A percentile compares a stretch with the other conserved stretches of the same genome.
phyloP scores from a whole-genome alignment of 1,140 invertebrate genomes.

The Cydia splendana region DNA sequence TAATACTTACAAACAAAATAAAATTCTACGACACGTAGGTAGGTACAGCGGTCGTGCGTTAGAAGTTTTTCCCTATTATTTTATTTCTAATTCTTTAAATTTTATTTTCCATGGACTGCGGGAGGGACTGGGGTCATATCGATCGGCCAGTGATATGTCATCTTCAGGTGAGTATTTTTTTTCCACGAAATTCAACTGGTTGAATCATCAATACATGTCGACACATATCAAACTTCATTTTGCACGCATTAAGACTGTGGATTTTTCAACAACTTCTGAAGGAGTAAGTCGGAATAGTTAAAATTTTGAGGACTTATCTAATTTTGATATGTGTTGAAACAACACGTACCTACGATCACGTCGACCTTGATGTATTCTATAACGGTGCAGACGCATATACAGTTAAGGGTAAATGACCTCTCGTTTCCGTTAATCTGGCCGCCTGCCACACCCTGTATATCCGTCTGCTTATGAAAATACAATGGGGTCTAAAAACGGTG shows the following conservation, averaged over 20 bases:
- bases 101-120: constrained; percentile 53
- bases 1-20: background rate
- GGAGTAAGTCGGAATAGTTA: too few species aligned
- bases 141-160: constrained; percentile 42
- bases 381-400: background rate
- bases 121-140: constrained; percentile 41
- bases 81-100: constrained; percentile 51
- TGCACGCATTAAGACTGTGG: too few species aligned
- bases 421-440: background rate
- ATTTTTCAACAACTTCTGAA: too few species aligned
- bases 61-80: constrained; percentile 32
- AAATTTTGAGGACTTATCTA: background rate
- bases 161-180: constrained; percentile 44
- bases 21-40: background rate
- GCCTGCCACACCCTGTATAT: background rate
- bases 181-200: background rate
- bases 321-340: constrained; percentile 7
- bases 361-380: constrained; percentile 4
- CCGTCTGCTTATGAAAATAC: background rate
- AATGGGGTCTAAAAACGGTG: background rate
- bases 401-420: constrained; percentile 2
- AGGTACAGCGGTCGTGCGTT: background rate
- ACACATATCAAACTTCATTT: too few species aligned
- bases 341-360: background rate
- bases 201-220: background rate